These are phyloP conservation scores for Poecilus cupreus DNA, from an alignment of 2,888 invertebrate genomes.

Conservation along the genomic window DNA sequence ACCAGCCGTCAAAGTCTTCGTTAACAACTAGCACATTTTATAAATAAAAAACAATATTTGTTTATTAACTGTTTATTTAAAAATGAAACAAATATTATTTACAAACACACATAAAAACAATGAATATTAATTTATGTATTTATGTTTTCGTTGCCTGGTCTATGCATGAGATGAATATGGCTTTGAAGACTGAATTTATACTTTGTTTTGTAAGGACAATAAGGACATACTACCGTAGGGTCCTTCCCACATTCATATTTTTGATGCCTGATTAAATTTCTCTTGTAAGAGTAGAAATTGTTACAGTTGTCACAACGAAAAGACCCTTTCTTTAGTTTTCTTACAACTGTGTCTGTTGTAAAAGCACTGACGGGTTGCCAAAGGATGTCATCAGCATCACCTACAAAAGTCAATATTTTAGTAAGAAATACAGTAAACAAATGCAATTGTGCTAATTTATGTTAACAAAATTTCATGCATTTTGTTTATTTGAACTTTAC, in stretches of 20 bases:
- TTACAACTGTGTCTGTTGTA: neutral
- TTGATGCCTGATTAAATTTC: conserved; percentile 68
- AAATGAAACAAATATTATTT: too few relatives aligned
- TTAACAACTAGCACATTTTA: too few relatives aligned
- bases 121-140: too few relatives aligned
- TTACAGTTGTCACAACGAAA: conserved; percentile 36
- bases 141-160: too few relatives aligned
- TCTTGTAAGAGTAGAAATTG: conserved; percentile 50
- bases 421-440: neutral
- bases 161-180: conserved; percentile 45
- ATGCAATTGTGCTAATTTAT: too few relatives aligned
- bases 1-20: too few relatives aligned
- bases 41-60: too few relatives aligned
- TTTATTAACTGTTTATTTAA: too few relatives aligned
- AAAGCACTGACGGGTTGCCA: too few relatives aligned
- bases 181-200: conserved; percentile 58
- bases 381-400: neutral
- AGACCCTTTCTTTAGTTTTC: neutral
- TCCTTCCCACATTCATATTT: conserved; percentile 71
- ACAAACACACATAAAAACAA: neutral
- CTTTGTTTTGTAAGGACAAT: conserved; percentile 70
- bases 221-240: conserved; percentile 72
- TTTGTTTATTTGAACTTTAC: too few relatives aligned
- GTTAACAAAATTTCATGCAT: too few relatives aligned
- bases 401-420: neutral